Evolutionary conservation across 2,113 vertebrate genomes (phyloP), one percentile per base, ranked within the genome.

Genomic region (Osmerus eperlanus): DNA sequence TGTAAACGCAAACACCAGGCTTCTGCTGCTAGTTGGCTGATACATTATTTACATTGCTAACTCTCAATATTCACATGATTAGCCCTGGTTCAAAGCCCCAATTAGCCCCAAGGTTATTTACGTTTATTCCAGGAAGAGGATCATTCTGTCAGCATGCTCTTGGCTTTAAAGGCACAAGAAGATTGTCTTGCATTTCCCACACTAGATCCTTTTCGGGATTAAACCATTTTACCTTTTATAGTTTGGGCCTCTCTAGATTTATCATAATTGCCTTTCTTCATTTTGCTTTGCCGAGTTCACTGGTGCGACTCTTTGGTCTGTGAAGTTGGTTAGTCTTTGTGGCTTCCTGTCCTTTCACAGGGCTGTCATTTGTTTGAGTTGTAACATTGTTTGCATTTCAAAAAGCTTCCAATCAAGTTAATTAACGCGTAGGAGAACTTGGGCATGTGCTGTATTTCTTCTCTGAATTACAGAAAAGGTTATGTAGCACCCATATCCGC

Each of bases 11-110:
- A 47, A 11, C 41, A 47, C 41, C 41, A 9, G 41, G 8, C 41
- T 47, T 47, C 9, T 47, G 41, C 41, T 2, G 7, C 41, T 47
- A 47, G 6, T 36, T 8, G 32, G 32, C 41, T 69, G 73, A 47
- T 88, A 73, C 81, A 85, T 87, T 84, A 83, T 87, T 89, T 82
- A 86, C 78, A 74, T n/a, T 11, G 68, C 60, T 77, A 84, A 79
- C 77, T 81, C 70, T 3, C 55, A 70, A 78, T 82, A 82, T 76
- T 75, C 75, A 76, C 73, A 84, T 84, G 78, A 81, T 79, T 78
- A 85, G 86, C 74, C 77, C 54, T 56, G 6, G 54, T 56, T 56
- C 16, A 56, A 15, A 56, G 21, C n/a, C 21, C 58, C 21, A 12
- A n/a, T 60, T 60, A 21, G n/a, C 78, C 81, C 68, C 65, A 23